Conservation (phyloP, 2,113 vertebrate genomes). For the Esox niger region DNA sequence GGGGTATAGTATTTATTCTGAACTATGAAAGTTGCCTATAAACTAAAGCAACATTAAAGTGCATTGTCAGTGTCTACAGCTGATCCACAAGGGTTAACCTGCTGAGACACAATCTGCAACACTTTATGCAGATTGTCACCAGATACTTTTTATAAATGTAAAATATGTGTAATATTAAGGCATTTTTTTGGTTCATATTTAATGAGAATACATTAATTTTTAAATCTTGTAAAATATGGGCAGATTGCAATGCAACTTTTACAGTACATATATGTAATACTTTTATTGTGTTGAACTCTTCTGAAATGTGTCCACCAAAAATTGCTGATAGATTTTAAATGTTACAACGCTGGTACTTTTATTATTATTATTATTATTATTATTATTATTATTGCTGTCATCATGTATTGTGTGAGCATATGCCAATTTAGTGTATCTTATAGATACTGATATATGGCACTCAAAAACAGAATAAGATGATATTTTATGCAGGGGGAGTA, state of each 20-base stretch:
- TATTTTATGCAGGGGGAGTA: slow-evolving; percentile 87
- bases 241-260: slow-evolving; percentile 96
- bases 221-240: slow-evolving; percentile 83
- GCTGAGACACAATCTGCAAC: slow-evolving; percentile 44
- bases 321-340: slow-evolving; percentile 79
- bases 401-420: slow-evolving; percentile 66
- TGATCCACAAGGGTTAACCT: slow-evolving; percentile 66
- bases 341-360: slow-evolving; percentile 92
- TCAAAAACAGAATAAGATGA: slow-evolving; percentile 82
- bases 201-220: slow-evolving; percentile 76
- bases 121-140: slow-evolving; percentile 69
- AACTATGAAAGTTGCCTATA: slow-evolving; percentile 76
- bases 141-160: slow-evolving; percentile 75
- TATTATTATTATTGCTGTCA: slow-evolving; percentile 67
- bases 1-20: slow-evolving; percentile 73
- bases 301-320: slow-evolving; percentile 77
- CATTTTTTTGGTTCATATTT: slow-evolving; percentile 84
- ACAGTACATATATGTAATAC: slow-evolving; percentile 79
- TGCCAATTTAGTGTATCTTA: slow-evolving; percentile 93
- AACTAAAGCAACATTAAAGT: slow-evolving; percentile 69
- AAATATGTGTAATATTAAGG: slow-evolving; percentile 74
- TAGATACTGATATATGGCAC: slow-evolving; percentile 94
- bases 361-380: slow-evolving; percentile 69
- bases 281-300: slow-evolving; percentile 78
- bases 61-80: slow-evolving; percentile 74